These are phyloP conservation scores for Eristalinus aeneus DNA, from an alignment of 2,888 invertebrate species.

Conservation along the genomic window DNA sequence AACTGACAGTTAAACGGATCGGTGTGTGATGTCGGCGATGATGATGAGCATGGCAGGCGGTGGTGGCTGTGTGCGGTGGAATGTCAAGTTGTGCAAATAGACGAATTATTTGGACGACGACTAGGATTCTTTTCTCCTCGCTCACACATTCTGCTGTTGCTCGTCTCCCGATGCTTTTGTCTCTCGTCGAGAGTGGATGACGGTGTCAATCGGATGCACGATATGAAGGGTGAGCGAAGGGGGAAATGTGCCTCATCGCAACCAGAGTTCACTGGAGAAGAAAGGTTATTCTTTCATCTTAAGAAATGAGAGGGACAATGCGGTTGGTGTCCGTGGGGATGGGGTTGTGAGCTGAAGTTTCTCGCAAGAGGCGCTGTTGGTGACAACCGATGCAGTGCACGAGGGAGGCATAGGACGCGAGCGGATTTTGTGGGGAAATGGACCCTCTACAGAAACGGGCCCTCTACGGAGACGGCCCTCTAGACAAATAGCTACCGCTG, in stretches of 20 bases:
- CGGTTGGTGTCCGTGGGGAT: background rate
- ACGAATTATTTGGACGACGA: slow-evolving; percentile 58
- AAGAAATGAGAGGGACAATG: slow-evolving; percentile 33
- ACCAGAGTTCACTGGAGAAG: background rate
- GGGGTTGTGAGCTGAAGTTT: background rate
- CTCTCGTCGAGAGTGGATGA: background rate
- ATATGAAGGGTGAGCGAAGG: background rate
- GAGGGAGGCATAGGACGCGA: background rate
- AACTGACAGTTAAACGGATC: slow-evolving; percentile 70
- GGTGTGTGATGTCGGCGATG: slow-evolving; percentile 53
- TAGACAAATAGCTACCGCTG: no score
- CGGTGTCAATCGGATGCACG: background rate
- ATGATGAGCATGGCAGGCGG: background rate
- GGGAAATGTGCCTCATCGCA: background rate
- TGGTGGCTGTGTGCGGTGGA: background rate
- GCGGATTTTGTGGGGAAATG: background rate
- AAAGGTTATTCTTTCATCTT: slow-evolving; percentile 47
- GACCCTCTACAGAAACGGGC: no score
- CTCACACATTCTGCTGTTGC: background rate
- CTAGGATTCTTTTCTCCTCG: background rate
- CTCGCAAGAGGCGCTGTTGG: background rate
- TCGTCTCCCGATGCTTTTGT: no score
- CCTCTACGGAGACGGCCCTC: no score
- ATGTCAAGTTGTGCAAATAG: slow-evolving; percentile 39
- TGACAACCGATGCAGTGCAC: slow-evolving; percentile 29